A percentile compares a stretch with the other conserved stretches of the same genome.
Evolutionary conservation across 2,888 invertebrate genomes (phyloP).

Genomic region (Palloptera scutellata): DNA sequence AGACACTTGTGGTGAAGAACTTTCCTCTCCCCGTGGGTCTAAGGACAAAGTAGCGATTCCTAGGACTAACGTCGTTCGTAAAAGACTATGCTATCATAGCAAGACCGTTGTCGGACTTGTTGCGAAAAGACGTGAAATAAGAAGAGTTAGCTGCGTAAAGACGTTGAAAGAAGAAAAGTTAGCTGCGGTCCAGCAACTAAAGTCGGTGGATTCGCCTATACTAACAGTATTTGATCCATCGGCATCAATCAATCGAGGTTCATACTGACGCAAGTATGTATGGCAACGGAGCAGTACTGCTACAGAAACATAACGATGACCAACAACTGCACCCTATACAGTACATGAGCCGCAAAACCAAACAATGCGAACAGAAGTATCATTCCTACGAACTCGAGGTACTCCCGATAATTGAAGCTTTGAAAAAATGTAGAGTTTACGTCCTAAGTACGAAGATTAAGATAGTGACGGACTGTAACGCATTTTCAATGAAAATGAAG

Average conservation of each 20-base stretch:
- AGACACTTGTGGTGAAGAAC: not conserved
- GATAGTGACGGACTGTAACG: slow-evolving; percentile 32
- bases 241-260: slow-evolving; percentile 17
- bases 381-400: slow-evolving; percentile 26
- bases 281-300: slow-evolving; percentile 32
- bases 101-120: not conserved
- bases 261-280: slow-evolving; percentile 32
- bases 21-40: not conserved
- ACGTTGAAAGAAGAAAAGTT: not conserved
- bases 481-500: slow-evolving; percentile 32
- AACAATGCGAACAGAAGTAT: slow-evolving; percentile 20
- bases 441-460: slow-evolving; percentile 27
- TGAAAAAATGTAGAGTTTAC: slow-evolving; percentile 30
- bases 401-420: slow-evolving; percentile 24
- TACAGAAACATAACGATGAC: slow-evolving; percentile 29
- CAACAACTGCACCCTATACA: slow-evolving; percentile 32
- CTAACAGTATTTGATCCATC: not conserved
- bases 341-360: slow-evolving; percentile 30
- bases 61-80: slow-evolving; percentile 1
- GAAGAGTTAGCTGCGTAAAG: too few relatives aligned
- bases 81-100: not conserved
- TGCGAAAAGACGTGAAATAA: not conserved
- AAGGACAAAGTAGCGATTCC: not conserved
- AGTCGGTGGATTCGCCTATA: too few relatives aligned
- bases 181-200: slow-evolving; percentile 3